Conservation (phyloP, 2,113 vertebrate species). For the Paracanthobrama guichenoti region DNA sequence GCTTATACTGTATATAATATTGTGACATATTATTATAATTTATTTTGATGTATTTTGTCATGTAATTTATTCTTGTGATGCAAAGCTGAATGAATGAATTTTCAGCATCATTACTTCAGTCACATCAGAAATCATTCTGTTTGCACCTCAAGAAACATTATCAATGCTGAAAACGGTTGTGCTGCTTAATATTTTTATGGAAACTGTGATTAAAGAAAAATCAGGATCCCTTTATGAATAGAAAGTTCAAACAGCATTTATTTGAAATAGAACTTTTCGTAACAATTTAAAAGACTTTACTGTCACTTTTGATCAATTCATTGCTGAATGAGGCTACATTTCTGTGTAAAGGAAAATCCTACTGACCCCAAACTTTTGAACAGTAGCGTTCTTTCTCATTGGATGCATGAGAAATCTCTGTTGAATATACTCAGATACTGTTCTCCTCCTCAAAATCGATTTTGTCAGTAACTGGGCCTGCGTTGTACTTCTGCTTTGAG, state of each 20-base stretch:
- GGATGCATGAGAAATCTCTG: not conserved
- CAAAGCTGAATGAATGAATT: not conserved
- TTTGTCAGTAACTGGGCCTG: conserved; percentile 73
- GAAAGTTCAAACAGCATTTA: not conserved
- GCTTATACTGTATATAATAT: not conserved
- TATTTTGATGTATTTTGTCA: not conserved
- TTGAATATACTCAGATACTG: conserved; percentile 69
- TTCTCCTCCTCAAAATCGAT: conserved; percentile 88
- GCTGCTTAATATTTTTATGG: not conserved
- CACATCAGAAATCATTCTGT: not conserved
- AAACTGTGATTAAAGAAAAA: too few species aligned
- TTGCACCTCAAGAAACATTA: not conserved
- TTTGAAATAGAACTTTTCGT: not conserved
- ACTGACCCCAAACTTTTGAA: not conserved
- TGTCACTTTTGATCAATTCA: not conserved
- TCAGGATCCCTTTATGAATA: not conserved
- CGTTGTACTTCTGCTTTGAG: conserved; percentile 75
- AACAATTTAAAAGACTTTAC: not conserved
- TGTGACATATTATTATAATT: not conserved
- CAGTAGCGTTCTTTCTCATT: not conserved
- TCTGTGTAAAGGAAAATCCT: not conserved
- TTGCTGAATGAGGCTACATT: not conserved
- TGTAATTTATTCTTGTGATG: not conserved
- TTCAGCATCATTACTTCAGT: not conserved
- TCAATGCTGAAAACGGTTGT: not conserved